Evolutionary conservation across 23 tunicate species (phyloP), one percentile per base, ranked within the genome.

Genomic region (Halocynthia aurantium): DNA sequence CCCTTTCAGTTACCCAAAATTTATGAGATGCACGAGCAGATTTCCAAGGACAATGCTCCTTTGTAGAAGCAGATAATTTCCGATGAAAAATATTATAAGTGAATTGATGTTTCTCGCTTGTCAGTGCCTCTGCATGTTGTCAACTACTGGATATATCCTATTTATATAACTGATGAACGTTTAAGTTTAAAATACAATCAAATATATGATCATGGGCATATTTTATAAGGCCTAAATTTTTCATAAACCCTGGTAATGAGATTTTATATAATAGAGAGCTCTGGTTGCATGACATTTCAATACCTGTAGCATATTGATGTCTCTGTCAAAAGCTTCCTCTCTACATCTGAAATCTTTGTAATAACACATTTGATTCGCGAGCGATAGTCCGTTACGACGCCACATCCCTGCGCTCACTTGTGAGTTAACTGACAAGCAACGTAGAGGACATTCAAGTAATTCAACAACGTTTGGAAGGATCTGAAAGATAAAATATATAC

Each of bases 321-420:
- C 98, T 51, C 92, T 80, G 74, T 86, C 85, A 60, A 81, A 86
- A 13, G 88, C 85, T 54, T 92, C 98, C 53, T 78, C 19, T 22
- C 98, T 44, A 69, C 98, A 92, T 7, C 76, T 81, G 57, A 78
- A 62, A 51, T 86, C 88, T 17, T 80, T 78, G 54, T 52, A 62
- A 51, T 85, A 92, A 51, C 50, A 86, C 62, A 68, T 67, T 61
- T 92, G 98, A 75, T 92, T 86, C 21, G 81, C 82, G n/a, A 92
- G 77, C 10, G 93, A 81, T 22, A 82, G 61, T 7, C 98, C 98
- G 72, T 92, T 92, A 17, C 98, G 85, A 6, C 92, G 71, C 98
- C 98, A 92, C 67, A 86, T 82, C n/a, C 92, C 88, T 52, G 87
- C 87, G 10, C 13, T 44, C 0, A 63, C 76, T 61, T 92, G 92